Conservation (phyloP, 2,113 vertebrate genomes). For the Crocuta crocuta region DNA sequence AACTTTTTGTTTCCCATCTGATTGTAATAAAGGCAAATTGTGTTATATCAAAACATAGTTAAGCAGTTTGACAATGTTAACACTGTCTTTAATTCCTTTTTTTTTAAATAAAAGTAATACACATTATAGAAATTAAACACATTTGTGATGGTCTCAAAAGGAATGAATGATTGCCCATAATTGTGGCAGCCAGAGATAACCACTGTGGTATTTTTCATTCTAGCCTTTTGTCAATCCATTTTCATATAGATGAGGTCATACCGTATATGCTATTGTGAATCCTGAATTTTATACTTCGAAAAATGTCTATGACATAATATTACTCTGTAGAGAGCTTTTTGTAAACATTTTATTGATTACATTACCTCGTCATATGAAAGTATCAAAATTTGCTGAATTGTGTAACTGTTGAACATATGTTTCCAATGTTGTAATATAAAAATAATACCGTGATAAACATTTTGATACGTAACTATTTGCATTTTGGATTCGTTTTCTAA, state of each 20-base stretch:
- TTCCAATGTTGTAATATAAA: slow-evolving; percentile 26
- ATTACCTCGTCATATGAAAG: slow-evolving; percentile 44
- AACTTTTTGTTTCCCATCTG: slow-evolving; percentile 33
- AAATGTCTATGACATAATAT: slow-evolving; percentile 16
- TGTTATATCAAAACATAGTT: slow-evolving; percentile 18
- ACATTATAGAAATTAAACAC: slow-evolving; percentile 33
- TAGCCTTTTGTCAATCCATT: neutral
- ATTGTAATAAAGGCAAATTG: slow-evolving; percentile 55
- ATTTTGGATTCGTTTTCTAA: slow-evolving; percentile 30
- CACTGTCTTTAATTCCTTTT: slow-evolving; percentile 34
- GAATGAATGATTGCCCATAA: neutral
- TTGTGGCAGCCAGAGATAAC: neutral
- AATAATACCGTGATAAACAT: slow-evolving; percentile 40
- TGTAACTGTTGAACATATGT: neutral
- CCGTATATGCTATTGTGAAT: neutral
- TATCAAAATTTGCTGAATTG: neutral
- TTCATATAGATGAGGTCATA: slow-evolving; percentile 12
- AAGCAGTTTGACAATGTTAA: slow-evolving; percentile 39
- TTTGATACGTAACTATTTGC: neutral
- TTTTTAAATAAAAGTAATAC: slow-evolving; percentile 29
- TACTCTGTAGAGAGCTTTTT: slow-evolving; percentile 57
- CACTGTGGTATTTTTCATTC: neutral
- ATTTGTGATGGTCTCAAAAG: slow-evolving; percentile 1
- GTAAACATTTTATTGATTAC: slow-evolving; percentile 36
- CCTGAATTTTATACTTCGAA: slow-evolving; percentile 47